A percentile compares a stretch with the other conserved stretches of the same genome.
These are phyloP conservation scores for Polyommatus iphigenia DNA, from an alignment of 2,888 invertebrate genomes.

Conservation along the genomic window DNA sequence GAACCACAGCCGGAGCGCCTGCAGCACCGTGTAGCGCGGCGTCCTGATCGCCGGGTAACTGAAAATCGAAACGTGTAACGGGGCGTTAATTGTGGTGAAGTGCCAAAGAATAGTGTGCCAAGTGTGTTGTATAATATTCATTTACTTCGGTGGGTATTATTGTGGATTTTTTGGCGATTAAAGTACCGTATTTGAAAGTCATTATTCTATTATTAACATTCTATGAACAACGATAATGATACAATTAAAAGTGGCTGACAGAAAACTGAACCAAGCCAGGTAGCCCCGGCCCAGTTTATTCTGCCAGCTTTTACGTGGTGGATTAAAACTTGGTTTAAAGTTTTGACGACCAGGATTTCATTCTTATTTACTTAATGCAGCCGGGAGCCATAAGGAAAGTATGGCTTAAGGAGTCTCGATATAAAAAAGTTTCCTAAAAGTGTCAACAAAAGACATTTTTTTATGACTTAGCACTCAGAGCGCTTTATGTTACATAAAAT, in stretches of 20 bases:
- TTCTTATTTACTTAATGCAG: background rate
- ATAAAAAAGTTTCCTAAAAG: conserved; percentile 13
- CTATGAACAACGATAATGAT: too few species aligned
- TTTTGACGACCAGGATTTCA: background rate
- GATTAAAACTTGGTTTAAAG: background rate
- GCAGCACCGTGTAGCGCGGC: conserved; percentile 79
- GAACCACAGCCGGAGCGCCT: conserved; percentile 83
- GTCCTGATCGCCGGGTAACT: conserved; percentile 80
- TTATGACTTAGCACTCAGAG: conserved; percentile 19
- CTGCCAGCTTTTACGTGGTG: background rate
- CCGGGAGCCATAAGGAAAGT: background rate
- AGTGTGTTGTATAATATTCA: background rate
- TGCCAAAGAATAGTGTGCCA: background rate
- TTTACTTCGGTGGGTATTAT: background rate
- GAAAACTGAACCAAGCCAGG: background rate
- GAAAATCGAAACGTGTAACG: conserved; percentile 40
- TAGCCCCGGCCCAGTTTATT: background rate
- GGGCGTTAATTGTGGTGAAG: background rate
- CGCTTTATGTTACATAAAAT: conserved; percentile 15
- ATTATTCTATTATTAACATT: too few species aligned
- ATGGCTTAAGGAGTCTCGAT: conserved; percentile 30
- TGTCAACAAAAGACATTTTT: background rate
- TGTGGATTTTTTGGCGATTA: background rate
- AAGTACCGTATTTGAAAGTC: too few species aligned
- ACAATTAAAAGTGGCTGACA: too few species aligned